Percentiles rank a stretch among this genome's conserved stretches.
Evolutionary conservation across 37 sponge, comb jelly and placozoan genomes (phyloP).

Genomic region (Beroe forskalii): DNA sequence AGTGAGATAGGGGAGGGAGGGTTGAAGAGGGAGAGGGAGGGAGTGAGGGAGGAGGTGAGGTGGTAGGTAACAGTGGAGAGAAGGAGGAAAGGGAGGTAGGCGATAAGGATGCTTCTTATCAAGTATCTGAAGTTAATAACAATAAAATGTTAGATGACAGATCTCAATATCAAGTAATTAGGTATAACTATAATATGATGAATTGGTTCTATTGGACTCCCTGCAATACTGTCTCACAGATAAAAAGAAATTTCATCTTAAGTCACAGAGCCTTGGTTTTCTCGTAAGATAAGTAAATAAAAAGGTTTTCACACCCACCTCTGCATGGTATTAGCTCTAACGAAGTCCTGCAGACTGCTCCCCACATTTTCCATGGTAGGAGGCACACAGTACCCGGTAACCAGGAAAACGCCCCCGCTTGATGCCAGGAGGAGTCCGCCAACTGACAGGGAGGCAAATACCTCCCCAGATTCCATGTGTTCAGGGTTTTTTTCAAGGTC

Average conservation of each 20-base stretch:
- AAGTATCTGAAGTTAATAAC: slow-evolving; percentile 6
- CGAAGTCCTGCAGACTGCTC: neutral
- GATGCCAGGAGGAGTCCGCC: neutral
- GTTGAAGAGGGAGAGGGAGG: neutral
- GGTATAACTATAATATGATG: too few relatives aligned
- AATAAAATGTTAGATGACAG: neutral
- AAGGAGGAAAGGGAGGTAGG: slow-evolving; percentile 34
- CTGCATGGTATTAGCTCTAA: neutral
- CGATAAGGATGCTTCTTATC: slow-evolving; percentile 25
- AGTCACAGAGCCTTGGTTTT: too few relatives aligned
- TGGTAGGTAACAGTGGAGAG: slow-evolving; percentile 44
- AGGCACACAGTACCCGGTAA: slow-evolving; percentile 20
- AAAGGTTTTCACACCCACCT: too few relatives aligned
- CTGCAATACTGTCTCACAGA: too few relatives aligned
- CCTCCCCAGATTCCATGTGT: neutral
- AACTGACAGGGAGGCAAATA: neutral
- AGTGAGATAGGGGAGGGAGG: neutral
- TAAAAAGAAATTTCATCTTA: too few relatives aligned
- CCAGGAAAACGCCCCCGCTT: neutral
- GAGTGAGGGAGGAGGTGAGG: neutral
- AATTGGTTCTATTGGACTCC: too few relatives aligned
- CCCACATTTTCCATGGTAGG: neutral
- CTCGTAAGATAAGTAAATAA: too few relatives aligned
- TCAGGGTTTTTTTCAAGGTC: too few relatives aligned
- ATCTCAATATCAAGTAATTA: neutral